Evolutionary conservation across 2,113 vertebrate genomes (phyloP), one percentile per base, ranked within the genome.

Genomic region (Scopus umbretta): DNA sequence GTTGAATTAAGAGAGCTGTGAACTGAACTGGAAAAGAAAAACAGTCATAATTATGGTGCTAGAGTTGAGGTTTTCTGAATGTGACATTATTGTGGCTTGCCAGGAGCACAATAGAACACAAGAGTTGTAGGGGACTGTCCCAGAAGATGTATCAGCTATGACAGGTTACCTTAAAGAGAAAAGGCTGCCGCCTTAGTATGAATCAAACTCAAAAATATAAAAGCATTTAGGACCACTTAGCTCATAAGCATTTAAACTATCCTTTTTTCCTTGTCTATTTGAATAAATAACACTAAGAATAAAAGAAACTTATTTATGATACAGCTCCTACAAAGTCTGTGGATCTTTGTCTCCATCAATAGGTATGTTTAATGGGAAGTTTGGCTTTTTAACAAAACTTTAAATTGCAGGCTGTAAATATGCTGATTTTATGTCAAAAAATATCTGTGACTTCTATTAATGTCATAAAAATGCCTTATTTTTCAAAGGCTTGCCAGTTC

Each of bases 31-130:
- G 58, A 83, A 76, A 62, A 59, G 67, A 90, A 92, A 81, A 88
- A n/a, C 23, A 40, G 74, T 88, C 80, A 71, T 92, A 96, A 96
- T 62, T 92, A 27, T 3, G 1, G 70, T 72, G 78, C 61, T 89
- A 42, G 53, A 88, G 67, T 74, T 96, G 94, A 97, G 29, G 52
- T 63, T 96, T 95, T 97, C 66, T 96, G 29, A 95, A 93, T 93
- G 85, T 91, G 86, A 95, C 75, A 67, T 66, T 91, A 93, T 96
- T 93, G 62, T 12, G 38, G 80, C 22, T 97, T 96, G 86, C 74
- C 85, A 66, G 90, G 82, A 96, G 89, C 42, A 0, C 87, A 95
- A 92, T 52, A 96, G 83, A 74, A 34, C 29, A 92, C 40, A 47
- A 38, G 19, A 95, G 19, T 85, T 6, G 2, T 29, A 90, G 42